Percentiles rank a stretch among this genome's conserved stretches.
These are phyloP conservation scores for Xiphorhynchus elegans DNA, from an alignment of 2,113 vertebrate species.

Conservation along the genomic window DNA sequence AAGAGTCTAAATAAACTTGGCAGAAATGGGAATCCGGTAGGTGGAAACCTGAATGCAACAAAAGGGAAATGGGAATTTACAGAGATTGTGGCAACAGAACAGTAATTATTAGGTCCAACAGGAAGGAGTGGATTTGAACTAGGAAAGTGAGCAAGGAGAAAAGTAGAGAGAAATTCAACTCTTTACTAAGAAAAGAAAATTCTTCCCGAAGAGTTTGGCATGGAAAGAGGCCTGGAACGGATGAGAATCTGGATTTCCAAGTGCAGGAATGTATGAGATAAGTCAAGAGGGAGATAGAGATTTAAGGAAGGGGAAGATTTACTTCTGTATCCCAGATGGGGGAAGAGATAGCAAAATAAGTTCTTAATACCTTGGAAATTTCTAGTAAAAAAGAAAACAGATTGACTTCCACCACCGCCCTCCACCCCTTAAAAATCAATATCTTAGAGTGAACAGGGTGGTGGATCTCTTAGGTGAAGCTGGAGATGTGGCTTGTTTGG, in stretches of 20 bases:
- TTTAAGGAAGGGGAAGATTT: constrained; percentile 44
- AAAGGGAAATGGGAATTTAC: not conserved
- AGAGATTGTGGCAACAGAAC: not conserved
- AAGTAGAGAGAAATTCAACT: not conserved
- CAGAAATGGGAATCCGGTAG: not conserved
- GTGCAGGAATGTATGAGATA: constrained; percentile 17
- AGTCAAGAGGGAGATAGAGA: constrained; percentile 24
- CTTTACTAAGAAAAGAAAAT: not conserved
- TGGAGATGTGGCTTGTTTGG: not conserved
- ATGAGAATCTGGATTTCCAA: constrained; percentile 27
- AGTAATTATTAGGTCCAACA: not conserved
- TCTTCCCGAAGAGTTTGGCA: constrained; percentile 7
- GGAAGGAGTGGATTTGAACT: not conserved
- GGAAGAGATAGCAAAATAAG: not conserved
- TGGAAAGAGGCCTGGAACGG: constrained; percentile 10
- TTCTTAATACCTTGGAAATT: not conserved
- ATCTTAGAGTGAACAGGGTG: not conserved
- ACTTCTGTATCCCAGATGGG: not conserved
- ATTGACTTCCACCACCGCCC: not conserved
- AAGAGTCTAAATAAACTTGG: not conserved
- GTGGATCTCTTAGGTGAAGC: not conserved
- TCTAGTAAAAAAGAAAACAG: not conserved
- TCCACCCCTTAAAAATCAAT: not conserved
- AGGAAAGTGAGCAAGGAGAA: not conserved
- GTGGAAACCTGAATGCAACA: not conserved